Percentiles rank a stretch among this genome's conserved stretches.
Evolutionary conservation across 2,888 invertebrate genomes (phyloP).

Genomic region (Drosophila barbarae): DNA sequence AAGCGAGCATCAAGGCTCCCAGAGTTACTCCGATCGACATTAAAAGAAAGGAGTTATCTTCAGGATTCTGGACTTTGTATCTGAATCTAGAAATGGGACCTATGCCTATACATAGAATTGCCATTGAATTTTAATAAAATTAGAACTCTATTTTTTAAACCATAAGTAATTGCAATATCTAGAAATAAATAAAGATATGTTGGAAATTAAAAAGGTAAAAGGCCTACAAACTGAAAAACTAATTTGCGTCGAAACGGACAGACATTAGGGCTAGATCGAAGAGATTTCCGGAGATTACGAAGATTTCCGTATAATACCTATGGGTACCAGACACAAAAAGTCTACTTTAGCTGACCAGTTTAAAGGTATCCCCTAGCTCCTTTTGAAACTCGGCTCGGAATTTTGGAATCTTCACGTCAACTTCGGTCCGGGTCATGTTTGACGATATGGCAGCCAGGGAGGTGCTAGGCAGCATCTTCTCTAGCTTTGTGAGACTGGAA

Average conservation of each 20-base stretch:
- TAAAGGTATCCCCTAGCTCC: constrained; percentile 41
- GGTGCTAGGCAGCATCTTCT: constrained; percentile 82
- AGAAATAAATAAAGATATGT: neutral
- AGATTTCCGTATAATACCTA: too few species aligned
- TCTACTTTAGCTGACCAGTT: constrained; percentile 10
- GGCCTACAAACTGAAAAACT: neutral
- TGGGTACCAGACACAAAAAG: neutral
- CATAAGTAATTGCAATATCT: neutral
- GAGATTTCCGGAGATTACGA: neutral
- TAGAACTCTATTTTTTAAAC: neutral
- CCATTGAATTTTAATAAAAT: neutral
- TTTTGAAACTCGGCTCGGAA: constrained; percentile 81
- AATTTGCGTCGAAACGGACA: neutral
- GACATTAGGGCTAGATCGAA: neutral
- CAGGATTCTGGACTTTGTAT: neutral
- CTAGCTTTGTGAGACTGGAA: constrained; percentile 83
- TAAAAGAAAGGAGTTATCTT: neutral
- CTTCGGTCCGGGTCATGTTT: constrained; percentile 78
- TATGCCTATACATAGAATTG: too few species aligned
- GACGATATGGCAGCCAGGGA: constrained; percentile 82
- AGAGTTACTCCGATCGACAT: neutral
- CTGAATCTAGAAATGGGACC: too few species aligned
- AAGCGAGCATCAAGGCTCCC: neutral
- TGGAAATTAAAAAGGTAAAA: neutral
- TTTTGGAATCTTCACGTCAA: constrained; percentile 85